Percentiles rank a stretch among this genome's conserved stretches.
Conservation (phyloP, 2,113 vertebrate species). For the Hippocampus mohnikei region DNA sequence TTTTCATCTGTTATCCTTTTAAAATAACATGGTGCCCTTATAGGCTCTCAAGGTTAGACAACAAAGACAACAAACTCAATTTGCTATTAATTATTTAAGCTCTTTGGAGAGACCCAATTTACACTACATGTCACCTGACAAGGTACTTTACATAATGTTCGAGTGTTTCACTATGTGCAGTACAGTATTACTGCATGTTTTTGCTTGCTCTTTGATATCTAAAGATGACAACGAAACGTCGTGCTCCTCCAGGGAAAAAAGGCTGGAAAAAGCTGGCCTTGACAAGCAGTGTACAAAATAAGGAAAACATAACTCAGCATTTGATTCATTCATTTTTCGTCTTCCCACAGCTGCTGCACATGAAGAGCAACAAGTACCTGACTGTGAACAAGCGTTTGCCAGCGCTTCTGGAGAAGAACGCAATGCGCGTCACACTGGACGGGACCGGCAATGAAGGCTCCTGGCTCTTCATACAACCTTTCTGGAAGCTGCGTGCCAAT, state of each 20-base stretch:
- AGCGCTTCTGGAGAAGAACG: slow-evolving; percentile 66
- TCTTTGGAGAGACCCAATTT: too few species aligned
- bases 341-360: slow-evolving; percentile 54
- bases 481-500: slow-evolving; percentile 64
- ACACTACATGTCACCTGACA: too few species aligned
- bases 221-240: too few species aligned
- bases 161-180: too few species aligned
- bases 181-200: too few species aligned
- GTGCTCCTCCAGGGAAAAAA: not conserved
- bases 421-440: slow-evolving; percentile 65
- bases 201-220: too few species aligned
- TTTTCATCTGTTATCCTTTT: too few species aligned
- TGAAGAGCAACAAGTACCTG: slow-evolving; percentile 67
- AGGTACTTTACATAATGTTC: too few species aligned
- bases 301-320: not conserved
- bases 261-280: not conserved
- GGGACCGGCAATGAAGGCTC: slow-evolving; percentile 64
- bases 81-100: too few species aligned
- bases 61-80: too few species aligned
- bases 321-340: not conserved
- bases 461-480: slow-evolving; percentile 64
- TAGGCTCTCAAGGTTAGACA: too few species aligned
- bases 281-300: not conserved
- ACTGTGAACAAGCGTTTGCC: slow-evolving; percentile 66
- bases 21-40: too few species aligned